Evolutionary conservation across 2,797 vertebrate genomes (phyloP).

Genomic region (Argentina silus): DNA sequence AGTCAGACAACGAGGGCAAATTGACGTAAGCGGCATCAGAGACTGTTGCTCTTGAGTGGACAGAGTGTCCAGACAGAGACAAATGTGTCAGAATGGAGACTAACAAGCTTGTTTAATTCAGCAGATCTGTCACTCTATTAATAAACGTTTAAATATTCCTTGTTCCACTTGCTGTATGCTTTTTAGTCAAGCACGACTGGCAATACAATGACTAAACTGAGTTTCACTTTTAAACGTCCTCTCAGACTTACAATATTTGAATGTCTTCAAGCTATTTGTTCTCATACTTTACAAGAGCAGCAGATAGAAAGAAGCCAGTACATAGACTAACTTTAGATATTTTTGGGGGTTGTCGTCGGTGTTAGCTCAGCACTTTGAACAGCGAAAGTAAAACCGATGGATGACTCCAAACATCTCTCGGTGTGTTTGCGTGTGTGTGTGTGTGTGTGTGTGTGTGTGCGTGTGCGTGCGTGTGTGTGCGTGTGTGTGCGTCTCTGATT

Average conservation of each 20-base stretch:
- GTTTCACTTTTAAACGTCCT: not conserved
- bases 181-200: slow-evolving; percentile 11
- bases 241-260: not conserved
- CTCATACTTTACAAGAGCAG: not conserved
- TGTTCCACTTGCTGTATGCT: slow-evolving; percentile 10
- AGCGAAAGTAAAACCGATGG: not conserved
- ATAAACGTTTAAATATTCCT: slow-evolving; percentile 34
- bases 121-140: slow-evolving; percentile 50
- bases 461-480: slow-evolving; percentile 20
- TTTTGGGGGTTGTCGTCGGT: not conserved
- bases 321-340: too few species aligned
- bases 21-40: slow-evolving; percentile 69
- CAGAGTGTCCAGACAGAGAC: slow-evolving; percentile 63
- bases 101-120: slow-evolving; percentile 70
- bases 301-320: too few species aligned
- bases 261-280: slow-evolving; percentile 1
- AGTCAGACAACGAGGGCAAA: slow-evolving; percentile 59
- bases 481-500: slow-evolving; percentile 34
- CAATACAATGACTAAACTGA: not conserved
- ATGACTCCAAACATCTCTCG: not conserved
- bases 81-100: slow-evolving; percentile 65
- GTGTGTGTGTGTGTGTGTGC: slow-evolving; percentile 41
- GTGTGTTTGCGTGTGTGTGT: slow-evolving; percentile 41
- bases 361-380: not conserved
- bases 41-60: slow-evolving; percentile 61